Evolutionary conservation across 2,888 invertebrate genomes (phyloP), one percentile per base, ranked within the genome.

Genomic region (Dasysyrphus tricinctus): DNA sequence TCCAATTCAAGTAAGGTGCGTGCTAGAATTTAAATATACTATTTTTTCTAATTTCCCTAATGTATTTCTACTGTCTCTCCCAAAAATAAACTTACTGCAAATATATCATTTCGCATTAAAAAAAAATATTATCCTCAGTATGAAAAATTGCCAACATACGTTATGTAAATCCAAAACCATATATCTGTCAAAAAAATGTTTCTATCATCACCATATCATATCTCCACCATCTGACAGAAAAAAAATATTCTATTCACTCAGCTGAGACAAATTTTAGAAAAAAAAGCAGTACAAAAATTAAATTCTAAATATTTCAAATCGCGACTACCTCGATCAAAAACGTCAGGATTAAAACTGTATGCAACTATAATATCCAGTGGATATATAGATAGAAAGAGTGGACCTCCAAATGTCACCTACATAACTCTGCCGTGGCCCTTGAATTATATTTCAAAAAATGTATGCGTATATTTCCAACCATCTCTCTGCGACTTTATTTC

Each of bases 351-450:
- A 80, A 76, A 80, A 72, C 80, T 69, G 3, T 37, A 49, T 39
- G 39, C 75, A 65, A 47, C 16, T 69, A 16, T 47, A 34, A 8
- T 65, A 59, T 37, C n/a, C 19, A 39, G 6, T 29, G 2, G n/a
- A 37, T 24, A 44, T 16, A 32, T 7, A 47, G 9, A 8, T 72
- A 59, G 75, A 57, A 24, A 24, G 24, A 24, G 61, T 75, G 69
- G 49, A 56, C 69, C 42, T 65, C 76, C 29, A 77, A 80, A 85
- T 77, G 77, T 77, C 81, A 78, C 69, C 81, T 81, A 81, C 81
- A 85, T 81, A 85, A 85, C 81, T 77, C 73, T 51, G 65, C 49
- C 57, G 65, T 49, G 73, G 80, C 67, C 67, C 72, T 85, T 80
- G 80, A 85, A 80, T 85, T 81, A 81, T 77, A 69, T 77, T 74